Evolutionary conservation across 2,113 vertebrate species (phyloP).

Genomic region (Murina feae): DNA sequence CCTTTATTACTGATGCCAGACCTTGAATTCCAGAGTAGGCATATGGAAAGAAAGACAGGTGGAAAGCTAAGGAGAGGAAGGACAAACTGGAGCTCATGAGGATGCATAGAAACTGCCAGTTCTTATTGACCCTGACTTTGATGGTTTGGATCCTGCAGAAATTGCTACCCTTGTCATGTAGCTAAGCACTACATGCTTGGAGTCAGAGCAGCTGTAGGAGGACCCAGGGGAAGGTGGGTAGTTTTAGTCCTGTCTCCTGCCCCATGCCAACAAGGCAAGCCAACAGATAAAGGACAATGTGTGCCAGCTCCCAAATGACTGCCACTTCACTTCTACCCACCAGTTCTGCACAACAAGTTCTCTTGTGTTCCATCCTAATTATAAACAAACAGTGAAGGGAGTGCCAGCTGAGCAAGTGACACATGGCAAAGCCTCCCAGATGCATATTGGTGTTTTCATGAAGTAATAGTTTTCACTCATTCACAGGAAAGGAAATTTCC

Average conservation of each 20-base stretch:
- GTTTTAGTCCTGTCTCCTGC: neutral
- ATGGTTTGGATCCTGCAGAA: neutral
- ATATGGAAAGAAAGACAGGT: neutral
- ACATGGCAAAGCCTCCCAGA: neutral
- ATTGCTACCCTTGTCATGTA: neutral
- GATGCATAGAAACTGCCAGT: fast-evolving
- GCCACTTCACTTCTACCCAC: neutral
- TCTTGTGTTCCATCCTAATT: neutral
- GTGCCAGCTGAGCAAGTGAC: neutral
- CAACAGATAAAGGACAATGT: neutral
- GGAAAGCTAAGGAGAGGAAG: neutral
- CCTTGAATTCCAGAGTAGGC: neutral
- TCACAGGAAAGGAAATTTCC: neutral
- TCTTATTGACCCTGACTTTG: neutral
- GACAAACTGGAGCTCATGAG: neutral
- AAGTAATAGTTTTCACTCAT: neutral
- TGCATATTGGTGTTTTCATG: neutral
- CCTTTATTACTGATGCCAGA: neutral
- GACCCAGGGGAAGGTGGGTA: neutral
- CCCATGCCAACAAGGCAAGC: neutral
- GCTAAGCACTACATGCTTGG: neutral
- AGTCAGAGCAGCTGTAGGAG: neutral
- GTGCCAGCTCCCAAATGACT: neutral
- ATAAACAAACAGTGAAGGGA: neutral
- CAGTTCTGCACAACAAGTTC: neutral